Conservation (phyloP, 2,888 invertebrate species). For the Fragum sueziense region DNA sequence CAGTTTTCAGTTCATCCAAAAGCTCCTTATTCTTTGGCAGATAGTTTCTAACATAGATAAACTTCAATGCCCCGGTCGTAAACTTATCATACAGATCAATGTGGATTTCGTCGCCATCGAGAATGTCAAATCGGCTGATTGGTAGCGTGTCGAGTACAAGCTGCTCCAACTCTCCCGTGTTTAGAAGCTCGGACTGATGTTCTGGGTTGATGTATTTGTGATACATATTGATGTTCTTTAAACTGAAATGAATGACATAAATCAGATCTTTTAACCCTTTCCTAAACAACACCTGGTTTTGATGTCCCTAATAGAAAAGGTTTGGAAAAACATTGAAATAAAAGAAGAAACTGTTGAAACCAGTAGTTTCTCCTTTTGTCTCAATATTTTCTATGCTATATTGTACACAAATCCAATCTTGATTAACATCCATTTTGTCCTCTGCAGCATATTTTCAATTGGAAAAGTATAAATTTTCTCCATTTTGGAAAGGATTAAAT, state of each 20-base stretch:
- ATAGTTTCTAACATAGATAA: slow-evolving; percentile 22
- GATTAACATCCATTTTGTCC: too few relatives aligned
- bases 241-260: slow-evolving; percentile 1
- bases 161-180: slow-evolving; percentile 63
- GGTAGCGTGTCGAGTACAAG: slow-evolving; percentile 67
- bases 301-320: too few relatives aligned
- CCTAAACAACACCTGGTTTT: too few relatives aligned
- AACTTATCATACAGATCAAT: slow-evolving; percentile 53
- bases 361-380: too few relatives aligned
- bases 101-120: slow-evolving; percentile 76
- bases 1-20: slow-evolving; percentile 4
- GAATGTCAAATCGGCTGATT: slow-evolving; percentile 74
- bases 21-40: slow-evolving; percentile 17
- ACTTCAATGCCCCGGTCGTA: slow-evolving; percentile 13
- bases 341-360: too few relatives aligned
- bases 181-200: slow-evolving; percentile 52
- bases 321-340: too few relatives aligned
- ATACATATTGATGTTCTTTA: slow-evolving; percentile 64
- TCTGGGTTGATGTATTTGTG: slow-evolving; percentile 67
- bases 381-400: too few relatives aligned
- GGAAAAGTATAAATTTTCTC: too few relatives aligned
- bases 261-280: not conserved
- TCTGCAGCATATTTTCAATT: too few relatives aligned
- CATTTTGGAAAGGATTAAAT: too few relatives aligned
- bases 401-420: too few relatives aligned